Evolutionary conservation across 2,797 vertebrate species (phyloP).

Genomic region (Limosa lapponica): DNA sequence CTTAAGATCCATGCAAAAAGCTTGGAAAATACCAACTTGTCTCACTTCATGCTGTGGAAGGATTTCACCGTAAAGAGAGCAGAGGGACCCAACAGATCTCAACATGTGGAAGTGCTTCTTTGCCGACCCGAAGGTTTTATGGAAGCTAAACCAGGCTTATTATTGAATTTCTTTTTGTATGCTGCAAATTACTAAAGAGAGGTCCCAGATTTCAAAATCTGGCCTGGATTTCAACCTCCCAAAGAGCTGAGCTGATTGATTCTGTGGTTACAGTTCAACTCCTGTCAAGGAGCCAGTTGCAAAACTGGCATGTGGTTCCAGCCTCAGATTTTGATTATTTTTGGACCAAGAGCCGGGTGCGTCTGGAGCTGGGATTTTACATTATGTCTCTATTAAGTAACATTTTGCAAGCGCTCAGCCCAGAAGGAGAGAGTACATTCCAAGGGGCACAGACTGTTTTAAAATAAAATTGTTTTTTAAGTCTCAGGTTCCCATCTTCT

Average conservation of each 20-base stretch:
- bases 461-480: neutral
- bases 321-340: slow-evolving; percentile 49
- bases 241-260: slow-evolving; percentile 43
- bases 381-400: slow-evolving; percentile 59
- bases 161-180: slow-evolving; percentile 33
- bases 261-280: slow-evolving; percentile 56
- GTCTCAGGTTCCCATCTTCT: neutral
- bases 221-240: slow-evolving; percentile 60
- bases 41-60: neutral
- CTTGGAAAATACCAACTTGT: neutral
- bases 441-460: neutral
- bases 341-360: neutral
- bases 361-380: slow-evolving; percentile 46
- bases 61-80: neutral
- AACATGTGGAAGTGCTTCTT: slow-evolving; percentile 43
- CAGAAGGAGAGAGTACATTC: slow-evolving; percentile 9
- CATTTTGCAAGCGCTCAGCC: slow-evolving; percentile 3
- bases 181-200: slow-evolving; percentile 44
- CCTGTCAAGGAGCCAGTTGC: slow-evolving; percentile 54
- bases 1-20: neutral
- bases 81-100: neutral
- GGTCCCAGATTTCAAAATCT: slow-evolving; percentile 52
- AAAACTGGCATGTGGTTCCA: slow-evolving; percentile 50
- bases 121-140: neutral
- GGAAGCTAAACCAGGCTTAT: slow-evolving; percentile 39